These are phyloP conservation scores for Hestina assimilis DNA, from an alignment of 1,140 invertebrate genomes.

Conservation along the genomic window DNA sequence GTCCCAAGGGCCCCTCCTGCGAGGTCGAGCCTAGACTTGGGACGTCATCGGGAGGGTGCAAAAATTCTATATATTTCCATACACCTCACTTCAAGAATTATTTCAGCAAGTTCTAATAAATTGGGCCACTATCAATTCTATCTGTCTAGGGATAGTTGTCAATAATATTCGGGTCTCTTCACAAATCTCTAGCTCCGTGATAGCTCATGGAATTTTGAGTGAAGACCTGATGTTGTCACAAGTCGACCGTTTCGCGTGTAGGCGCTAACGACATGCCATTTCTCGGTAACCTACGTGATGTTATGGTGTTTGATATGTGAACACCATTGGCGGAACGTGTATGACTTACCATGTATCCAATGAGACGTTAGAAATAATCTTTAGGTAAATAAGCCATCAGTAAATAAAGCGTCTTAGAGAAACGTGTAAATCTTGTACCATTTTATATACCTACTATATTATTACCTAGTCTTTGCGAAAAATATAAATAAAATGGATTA, in stretches of 20 bases:
- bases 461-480: too few species aligned
- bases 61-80: too few species aligned
- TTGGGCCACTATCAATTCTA: background rate
- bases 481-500: too few species aligned
- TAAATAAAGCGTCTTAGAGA: background rate
- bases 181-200: slow-evolving; percentile 9
- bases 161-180: too few species aligned
- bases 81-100: too few species aligned
- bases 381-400: slow-evolving; percentile 1
- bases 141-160: too few species aligned
- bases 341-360: slow-evolving; percentile 2
- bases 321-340: slow-evolving; percentile 3
- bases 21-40: too few species aligned
- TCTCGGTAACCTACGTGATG: slow-evolving; percentile 43
- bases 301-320: slow-evolving; percentile 37
- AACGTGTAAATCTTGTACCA: background rate
- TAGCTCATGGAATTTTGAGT: slow-evolving; percentile 25
- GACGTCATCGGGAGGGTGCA: too few species aligned
- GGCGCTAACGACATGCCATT: slow-evolving; percentile 42
- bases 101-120: background rate
- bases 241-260: slow-evolving; percentile 33
- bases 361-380: slow-evolving; percentile 1
- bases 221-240: slow-evolving; percentile 33
- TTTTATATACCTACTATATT: too few species aligned
- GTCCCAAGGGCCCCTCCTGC: too few species aligned